Base-by-base conservation (phyloP, 2,888 invertebrate genomes). In the Tetropium fuscum region DNA sequence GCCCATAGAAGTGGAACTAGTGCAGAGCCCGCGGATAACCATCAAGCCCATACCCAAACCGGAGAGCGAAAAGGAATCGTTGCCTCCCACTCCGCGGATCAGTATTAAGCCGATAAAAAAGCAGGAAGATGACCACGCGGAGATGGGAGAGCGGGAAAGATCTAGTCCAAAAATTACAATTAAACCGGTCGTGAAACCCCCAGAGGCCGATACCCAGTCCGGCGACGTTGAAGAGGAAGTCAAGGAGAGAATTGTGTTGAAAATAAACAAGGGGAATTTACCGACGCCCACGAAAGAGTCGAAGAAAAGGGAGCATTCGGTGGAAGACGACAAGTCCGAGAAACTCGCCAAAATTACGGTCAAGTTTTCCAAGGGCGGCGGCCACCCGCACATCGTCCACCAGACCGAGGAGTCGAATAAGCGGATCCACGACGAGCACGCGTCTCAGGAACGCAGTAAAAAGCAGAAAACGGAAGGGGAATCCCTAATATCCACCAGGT, bases 181-280 rank as follows among this genome's bases (percentile, higher is more conserved):
- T 61, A 87, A 87, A 79, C 86, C 87, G 2, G 81, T 87, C 58
- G 68, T 80, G 18, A 80, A 80, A 69, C 76, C 79, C 78, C 83
- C 65, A 80, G 86, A 82, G 70, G 76, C 77, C 77, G 86, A 81
- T 80, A 81, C 63, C 67, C 62, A 62, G 7, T 10, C 11, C 2
- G 48, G 60, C 8, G 73, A 75, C 25, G 71, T 68, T 4, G 79
- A 78, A 25, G 81, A 81, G n/a, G 73, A 73, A 40, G 74, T 77
- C 2, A 81, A 81, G 53, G 80, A 81, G 62, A 67, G 88, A 72
- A 88, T 88, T 68, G 87, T 88, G 67, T 81, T 88, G 71, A 88
- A 88, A 81, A 88, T 88, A 69, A 87, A 88, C 76, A 88, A 88
- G 82, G 85, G 86, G 71, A 86, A 65, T 25, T 43, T 66, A 5